Evolutionary conservation across 1,140 invertebrate genomes (phyloP), one percentile per base, ranked within the genome.

Genomic region (Teleogryllus occipitalis): DNA sequence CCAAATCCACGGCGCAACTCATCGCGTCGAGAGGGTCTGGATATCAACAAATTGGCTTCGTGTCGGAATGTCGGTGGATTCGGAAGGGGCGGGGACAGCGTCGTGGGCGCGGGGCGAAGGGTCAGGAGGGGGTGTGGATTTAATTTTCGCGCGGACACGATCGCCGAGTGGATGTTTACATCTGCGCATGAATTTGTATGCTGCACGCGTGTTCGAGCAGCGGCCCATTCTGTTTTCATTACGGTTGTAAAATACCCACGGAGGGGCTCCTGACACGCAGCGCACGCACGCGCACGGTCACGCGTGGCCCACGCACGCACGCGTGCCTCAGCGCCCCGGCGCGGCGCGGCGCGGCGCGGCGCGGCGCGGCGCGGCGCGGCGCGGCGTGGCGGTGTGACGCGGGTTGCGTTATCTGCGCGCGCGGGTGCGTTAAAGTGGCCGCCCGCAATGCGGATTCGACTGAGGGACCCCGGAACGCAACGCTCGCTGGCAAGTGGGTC

Each of bases 31-130:
- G 10, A 14, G 10, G 10, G 10, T 18, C 54, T 18, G 54, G 54
- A 65, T 65, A 65, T 65, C 54, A 65, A 65, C 54, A 65, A 65
- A 65, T 65, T 65, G 54, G 54, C 54, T 65, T 65, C 54, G 54
- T 65, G 54, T 65, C 54, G 54, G 54, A 65, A 14, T 2, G 54
- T 65, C 54, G 10, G 18, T 14, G 54, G 54, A 18, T 10, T 14
- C 2, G 54, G 54, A 14, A 65, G 54, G 18, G 54, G 54, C 18
- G 10, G 54, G 54, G 54, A 65, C 54, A 65, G 54, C 1, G 27
- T 39, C 27, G 27, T 5, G 5, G 1, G 27, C 27, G 27, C 27
- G 27, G 27, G 27, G 27, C 5, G 27, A 5, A 39, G 27, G 27
- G 27, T 39, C 27, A 5, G 27, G 5, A 39, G 54, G 54, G 18